A percentile compares a stretch with the other conserved stretches of the same genome.
phyloP scores from a whole-genome alignment of 2,888 invertebrate species.

The Drosophila paracracens region DNA sequence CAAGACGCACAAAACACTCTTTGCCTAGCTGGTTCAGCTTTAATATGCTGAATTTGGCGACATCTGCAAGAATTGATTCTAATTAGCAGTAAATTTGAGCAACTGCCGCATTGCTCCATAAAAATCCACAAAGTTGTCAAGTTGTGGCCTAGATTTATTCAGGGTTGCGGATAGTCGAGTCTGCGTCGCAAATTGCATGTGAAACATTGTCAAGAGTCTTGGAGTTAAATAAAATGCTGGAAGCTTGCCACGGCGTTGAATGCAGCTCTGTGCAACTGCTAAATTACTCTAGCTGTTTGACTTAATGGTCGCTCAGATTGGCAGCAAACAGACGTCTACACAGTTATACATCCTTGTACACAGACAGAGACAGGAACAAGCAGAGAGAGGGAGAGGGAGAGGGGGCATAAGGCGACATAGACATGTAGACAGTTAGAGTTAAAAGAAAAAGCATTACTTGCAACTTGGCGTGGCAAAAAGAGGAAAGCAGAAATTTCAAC shows the following conservation, averaged over 20 bases:
- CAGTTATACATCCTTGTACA: not conserved
- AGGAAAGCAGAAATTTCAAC: conserved; percentile 40
- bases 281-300: conserved; percentile 68
- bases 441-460: conserved; percentile 70
- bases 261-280: conserved; percentile 41
- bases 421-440: conserved; percentile 33
- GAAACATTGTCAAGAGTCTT: conserved; percentile 55
- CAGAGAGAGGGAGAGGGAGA: not conserved
- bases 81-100: conserved; percentile 58
- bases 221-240: conserved; percentile 31
- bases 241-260: conserved; percentile 9
- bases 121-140: conserved; percentile 1
- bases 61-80: conserved; percentile 45
- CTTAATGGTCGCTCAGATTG: conserved; percentile 71
- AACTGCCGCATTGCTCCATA: conserved; percentile 9
- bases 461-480: conserved; percentile 39
- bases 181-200: conserved; percentile 63
- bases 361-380: not conserved
- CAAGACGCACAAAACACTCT: conserved; percentile 42
- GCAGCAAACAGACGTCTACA: conserved; percentile 70
- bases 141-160: not conserved
- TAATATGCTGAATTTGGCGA: conserved; percentile 21
- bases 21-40: conserved; percentile 19
- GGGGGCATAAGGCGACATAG: not conserved
- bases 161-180: not conserved